Evolutionary conservation across 23 tunicate species (phyloP).

Genomic region (Trididemnum nubilum): DNA sequence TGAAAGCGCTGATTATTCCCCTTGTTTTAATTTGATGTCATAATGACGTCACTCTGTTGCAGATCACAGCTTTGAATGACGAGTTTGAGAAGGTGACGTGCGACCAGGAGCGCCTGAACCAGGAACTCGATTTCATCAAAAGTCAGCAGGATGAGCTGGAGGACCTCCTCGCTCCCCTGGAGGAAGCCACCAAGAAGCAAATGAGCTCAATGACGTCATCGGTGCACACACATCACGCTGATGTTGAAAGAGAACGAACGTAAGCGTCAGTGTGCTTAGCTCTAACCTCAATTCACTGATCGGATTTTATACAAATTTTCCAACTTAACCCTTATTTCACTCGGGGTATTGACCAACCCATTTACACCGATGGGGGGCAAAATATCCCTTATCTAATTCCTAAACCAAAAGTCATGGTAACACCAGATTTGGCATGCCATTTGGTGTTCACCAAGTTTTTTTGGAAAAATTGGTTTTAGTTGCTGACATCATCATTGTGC

Average conservation of each 20-base stretch:
- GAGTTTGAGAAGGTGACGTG: slow-evolving; percentile 67
- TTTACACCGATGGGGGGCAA: no score
- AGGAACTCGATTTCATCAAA: slow-evolving; percentile 75
- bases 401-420: no score
- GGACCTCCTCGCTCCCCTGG: slow-evolving; percentile 72
- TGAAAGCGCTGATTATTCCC: no score
- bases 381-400: no score
- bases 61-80: slow-evolving; percentile 76
- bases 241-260: slow-evolving; percentile 92
- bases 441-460: no score
- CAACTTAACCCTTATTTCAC: not conserved
- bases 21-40: no score
- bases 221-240: slow-evolving; percentile 94
- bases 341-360: no score
- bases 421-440: no score
- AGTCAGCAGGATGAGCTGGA: slow-evolving; percentile 89
- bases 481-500: no score
- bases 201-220: slow-evolving; percentile 58
- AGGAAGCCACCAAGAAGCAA: slow-evolving; percentile 67
- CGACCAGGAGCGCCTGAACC: slow-evolving; percentile 71
- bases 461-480: no score
- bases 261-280: slow-evolving; percentile 52
- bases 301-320: not conserved
- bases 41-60: no score
- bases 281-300: no score